Base-by-base conservation (phyloP, 2,797 vertebrate genomes). In the Onychomys arenicola region DNA sequence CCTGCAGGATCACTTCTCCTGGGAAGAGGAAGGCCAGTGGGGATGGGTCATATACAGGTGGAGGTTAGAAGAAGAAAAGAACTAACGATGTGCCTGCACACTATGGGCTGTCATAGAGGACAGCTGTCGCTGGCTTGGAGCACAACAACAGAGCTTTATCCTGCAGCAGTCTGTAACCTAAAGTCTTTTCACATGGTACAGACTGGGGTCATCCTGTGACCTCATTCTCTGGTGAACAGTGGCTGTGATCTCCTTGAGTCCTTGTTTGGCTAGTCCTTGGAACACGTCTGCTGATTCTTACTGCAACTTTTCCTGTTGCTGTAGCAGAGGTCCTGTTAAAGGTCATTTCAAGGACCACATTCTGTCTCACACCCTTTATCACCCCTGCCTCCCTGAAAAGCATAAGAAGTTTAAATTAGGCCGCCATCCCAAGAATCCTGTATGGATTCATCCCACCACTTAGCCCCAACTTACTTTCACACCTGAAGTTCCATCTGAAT, bases 21-120 rank as follows among this genome's bases (percentile, higher is more conserved):
- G 25, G 14, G 8, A 83, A 29, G 8, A 40, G 12, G 1, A 29
- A 82, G 57, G 7, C 57, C 25, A 29, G 8, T 40, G 16, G 37
- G 57, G 25, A 61, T 10, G 8, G 8, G 14, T 43, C 14, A 43
- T 29, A 61, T 27, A 40, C 13, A 43, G 34, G 57, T 2, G 4
- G n/a, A 29, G 34, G 23, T 37, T 37, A 59, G 23, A 27, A 59
- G n/a, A 80, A 46, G 77, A 57, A n/a, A 59, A 59, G 34, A 4
- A 0, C 55, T 29, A 25, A 0, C 37, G 25, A 0, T 37, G 3
- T 61, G 57, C n/a, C n/a, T 73, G 19, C 9, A 40, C n/a, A 40
- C 16, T 29, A 1, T 17, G 4, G 7, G 14, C 80, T 61, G 13
- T 59, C 25, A 10, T 27, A 82, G 7, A 61, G 57, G 21, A 16